A percentile compares a stretch with the other conserved stretches of the same genome.
These are phyloP conservation scores for Lordiphosa mommai DNA, from an alignment of 1,140 invertebrate species.

Conservation along the genomic window DNA sequence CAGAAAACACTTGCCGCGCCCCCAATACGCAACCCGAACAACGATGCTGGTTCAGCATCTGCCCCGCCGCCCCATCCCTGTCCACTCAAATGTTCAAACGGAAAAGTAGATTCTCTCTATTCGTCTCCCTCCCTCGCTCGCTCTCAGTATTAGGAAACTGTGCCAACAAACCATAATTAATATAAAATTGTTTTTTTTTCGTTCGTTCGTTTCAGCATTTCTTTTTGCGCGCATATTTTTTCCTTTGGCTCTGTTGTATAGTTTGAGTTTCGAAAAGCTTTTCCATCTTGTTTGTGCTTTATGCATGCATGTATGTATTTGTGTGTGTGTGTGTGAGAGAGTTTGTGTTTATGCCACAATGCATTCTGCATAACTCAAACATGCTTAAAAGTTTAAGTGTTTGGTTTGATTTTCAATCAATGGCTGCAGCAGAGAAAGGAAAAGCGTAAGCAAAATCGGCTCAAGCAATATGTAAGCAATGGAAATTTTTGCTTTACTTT, in stretches of 20 bases:
- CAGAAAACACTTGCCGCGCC: constrained; percentile 63
- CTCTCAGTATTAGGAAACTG: constrained; percentile 46
- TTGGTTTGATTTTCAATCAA: constrained; percentile 70
- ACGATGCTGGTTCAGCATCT: constrained; percentile 19
- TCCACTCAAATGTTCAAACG: constrained; percentile 40
- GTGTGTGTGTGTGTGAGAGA: constrained; percentile 29
- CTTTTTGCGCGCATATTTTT: constrained; percentile 44
- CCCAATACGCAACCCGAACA: constrained; percentile 56
- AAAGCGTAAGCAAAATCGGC: not conserved
- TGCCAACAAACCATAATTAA: constrained; percentile 77
- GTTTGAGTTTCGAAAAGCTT: constrained; percentile 41
- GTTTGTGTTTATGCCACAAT: constrained; percentile 68
- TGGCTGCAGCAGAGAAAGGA: constrained; percentile 9
- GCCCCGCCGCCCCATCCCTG: not conserved
- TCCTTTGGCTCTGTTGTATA: constrained; percentile 37
- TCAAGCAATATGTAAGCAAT: constrained; percentile 1
- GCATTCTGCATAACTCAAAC: constrained; percentile 70
- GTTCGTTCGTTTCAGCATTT: constrained; percentile 48
- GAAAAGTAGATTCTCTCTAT: constrained; percentile 24
- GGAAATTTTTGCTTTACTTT: not conserved
- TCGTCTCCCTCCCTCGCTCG: not conserved
- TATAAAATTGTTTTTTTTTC: constrained; percentile 67
- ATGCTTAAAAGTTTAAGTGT: constrained; percentile 64
- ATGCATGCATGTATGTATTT: constrained; percentile 13
- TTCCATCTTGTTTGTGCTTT: constrained; percentile 48